A percentile compares a stretch with the other conserved stretches of the same genome.
Conservation (phyloP, 2,113 vertebrate genomes). For the Casuarius casuarius region DNA sequence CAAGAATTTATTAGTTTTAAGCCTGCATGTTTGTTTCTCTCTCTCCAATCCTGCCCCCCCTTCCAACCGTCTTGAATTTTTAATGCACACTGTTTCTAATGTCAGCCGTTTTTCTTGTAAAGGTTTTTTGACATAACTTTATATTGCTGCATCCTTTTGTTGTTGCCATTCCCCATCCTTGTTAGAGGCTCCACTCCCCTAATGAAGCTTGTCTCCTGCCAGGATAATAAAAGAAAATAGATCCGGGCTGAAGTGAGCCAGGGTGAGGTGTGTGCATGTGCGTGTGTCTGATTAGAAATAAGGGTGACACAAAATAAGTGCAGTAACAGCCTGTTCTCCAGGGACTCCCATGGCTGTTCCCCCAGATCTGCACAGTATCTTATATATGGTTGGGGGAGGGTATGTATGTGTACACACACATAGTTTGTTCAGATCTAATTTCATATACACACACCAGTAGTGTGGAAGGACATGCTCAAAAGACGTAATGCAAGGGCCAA, state of each 20-base stretch:
- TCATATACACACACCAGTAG: accelerated
- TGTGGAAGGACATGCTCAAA: accelerated
- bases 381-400: too few species aligned
- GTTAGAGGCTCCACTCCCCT: conserved; percentile 60
- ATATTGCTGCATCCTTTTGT: conserved; percentile 54
- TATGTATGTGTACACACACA: accelerated
- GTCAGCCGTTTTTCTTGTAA: conserved; percentile 63
- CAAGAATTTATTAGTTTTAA: conserved; percentile 57
- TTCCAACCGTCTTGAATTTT: conserved; percentile 49
- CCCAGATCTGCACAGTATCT: background rate
- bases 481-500: background rate
- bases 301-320: background rate
- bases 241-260: conserved; percentile 26
- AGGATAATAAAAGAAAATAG: conserved; percentile 59
- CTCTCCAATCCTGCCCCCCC: background rate
- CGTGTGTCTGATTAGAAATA: background rate
- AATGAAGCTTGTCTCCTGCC: conserved; percentile 69
- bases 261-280: background rate
- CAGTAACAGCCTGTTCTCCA: background rate
- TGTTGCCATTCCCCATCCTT: conserved; percentile 64
- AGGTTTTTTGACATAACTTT: conserved; percentile 69
- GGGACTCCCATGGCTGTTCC: background rate
- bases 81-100: conserved; percentile 58
- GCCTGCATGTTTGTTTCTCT: conserved; percentile 53
- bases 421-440: accelerated